Base-by-base conservation (phyloP, 92 coral and sea anemone genomes). In the Porites evermanni region DNA sequence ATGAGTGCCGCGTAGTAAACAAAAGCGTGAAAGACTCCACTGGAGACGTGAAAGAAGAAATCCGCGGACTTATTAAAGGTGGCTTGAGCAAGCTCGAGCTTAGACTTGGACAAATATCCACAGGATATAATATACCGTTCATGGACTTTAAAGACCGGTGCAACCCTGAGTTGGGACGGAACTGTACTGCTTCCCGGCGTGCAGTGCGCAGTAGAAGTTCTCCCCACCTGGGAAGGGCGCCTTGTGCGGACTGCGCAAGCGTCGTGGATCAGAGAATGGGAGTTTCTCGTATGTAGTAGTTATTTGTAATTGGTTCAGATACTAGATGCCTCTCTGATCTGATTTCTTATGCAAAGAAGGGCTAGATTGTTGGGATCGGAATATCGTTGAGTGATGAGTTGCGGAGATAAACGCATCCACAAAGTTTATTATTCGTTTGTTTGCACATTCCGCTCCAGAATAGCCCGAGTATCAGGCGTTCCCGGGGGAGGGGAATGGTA, bases 1-100 rank as follows among this genome's bases (percentile, higher is more conserved):
- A 95, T 26, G 98, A 97, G 72, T 93, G 96, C 53, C 91, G 94
- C 2, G 97, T 86, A 68, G 93, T 97, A 6, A 95, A 92, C 63
- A 92, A 88, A 61, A 88, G 84, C 38, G 72, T 95, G 2, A 88
- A 93, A 67, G 92, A 91, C 38, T 87, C 93, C 75, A 94, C 93
- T 6, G 95, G 89, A 59, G 94, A 95, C 44, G 91, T 97, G 58
- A 95, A 79, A 72, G 79, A 85, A 6, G 98, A 94, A 66, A 89
- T 94, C 23, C 87, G 94, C 44, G 64, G 91, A 6, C 78, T 92
- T 38, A 88, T 94, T 4, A 72, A 80, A 63, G 98, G 88, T 18
- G 86, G 90, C 52, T 87, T 91, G 24, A 82, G 85, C 21, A 79
- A 81, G 51, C 76, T 91, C 16, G 95, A 91, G 71, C 93, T 79